These are phyloP conservation scores for Pterostichus madidus DNA, from an alignment of 2,888 invertebrate species.

Conservation along the genomic window DNA sequence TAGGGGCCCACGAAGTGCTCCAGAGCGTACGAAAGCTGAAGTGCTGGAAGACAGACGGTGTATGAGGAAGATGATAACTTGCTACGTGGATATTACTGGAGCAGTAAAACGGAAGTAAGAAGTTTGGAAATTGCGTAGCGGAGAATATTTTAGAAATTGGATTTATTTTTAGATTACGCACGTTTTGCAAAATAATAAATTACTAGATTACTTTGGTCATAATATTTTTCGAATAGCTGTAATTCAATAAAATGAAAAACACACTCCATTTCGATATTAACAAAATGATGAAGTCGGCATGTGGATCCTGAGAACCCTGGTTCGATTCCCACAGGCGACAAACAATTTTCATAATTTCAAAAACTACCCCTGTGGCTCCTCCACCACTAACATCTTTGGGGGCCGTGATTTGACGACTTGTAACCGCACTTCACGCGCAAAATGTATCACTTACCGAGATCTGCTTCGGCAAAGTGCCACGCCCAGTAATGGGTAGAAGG, in stretches of 20 bases:
- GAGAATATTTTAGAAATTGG: constrained; percentile 13
- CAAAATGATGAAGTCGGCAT: too few relatives aligned
- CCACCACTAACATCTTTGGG: too few relatives aligned
- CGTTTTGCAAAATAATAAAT: background rate
- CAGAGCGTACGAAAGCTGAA: background rate
- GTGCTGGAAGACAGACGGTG: constrained; percentile 1
- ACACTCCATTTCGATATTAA: too few relatives aligned
- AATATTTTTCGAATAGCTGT: background rate
- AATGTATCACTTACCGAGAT: too few relatives aligned
- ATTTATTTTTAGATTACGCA: background rate
- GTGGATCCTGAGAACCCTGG: too few relatives aligned
- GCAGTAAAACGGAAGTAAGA: constrained; percentile 20
- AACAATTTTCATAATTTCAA: too few relatives aligned
- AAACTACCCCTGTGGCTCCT: too few relatives aligned
- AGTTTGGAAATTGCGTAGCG: background rate
- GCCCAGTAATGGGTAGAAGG: too few relatives aligned
- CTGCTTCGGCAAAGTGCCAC: too few relatives aligned
- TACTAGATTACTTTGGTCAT: background rate
- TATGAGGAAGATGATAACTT: constrained; percentile 17
- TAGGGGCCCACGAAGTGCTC: background rate
- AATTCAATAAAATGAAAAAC: background rate
- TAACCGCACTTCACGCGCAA: too few relatives aligned
- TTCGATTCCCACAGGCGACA: too few relatives aligned
- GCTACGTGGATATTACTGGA: constrained; percentile 6
- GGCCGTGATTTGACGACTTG: too few relatives aligned